Conservation (phyloP, 2,797 vertebrate species). For the Sebastes trivittatus region DNA sequence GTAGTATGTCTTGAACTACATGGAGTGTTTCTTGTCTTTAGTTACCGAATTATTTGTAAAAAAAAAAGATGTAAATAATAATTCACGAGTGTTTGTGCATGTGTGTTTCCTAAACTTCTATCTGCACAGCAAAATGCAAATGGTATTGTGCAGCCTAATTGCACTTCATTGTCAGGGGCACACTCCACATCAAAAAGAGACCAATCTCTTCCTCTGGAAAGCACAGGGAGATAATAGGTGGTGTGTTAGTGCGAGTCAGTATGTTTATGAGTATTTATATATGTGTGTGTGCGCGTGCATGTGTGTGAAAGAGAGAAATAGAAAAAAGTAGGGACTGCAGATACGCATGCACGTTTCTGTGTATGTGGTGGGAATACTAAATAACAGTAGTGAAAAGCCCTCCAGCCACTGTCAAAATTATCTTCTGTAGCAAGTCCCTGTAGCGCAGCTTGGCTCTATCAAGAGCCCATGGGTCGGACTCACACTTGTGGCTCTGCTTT, state of each 20-base stretch:
- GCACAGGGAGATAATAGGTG: slow-evolving; percentile 30
- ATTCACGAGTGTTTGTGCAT: not conserved
- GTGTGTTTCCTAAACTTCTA: slow-evolving; percentile 19
- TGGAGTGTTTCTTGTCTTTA: not conserved
- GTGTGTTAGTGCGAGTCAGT: not conserved
- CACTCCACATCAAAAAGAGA: slow-evolving; percentile 43
- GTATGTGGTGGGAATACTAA: slow-evolving; percentile 60
- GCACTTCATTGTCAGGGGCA: slow-evolving; percentile 45
- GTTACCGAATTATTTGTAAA: not conserved
- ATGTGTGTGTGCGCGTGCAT: not conserved
- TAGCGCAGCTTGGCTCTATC: slow-evolving; percentile 52
- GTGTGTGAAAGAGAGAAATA: not conserved
- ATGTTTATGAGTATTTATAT: not conserved
- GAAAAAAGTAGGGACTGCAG: slow-evolving; percentile 2
- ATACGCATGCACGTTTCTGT: slow-evolving; percentile 20
- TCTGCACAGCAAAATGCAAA: slow-evolving; percentile 38
- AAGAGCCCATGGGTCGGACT: slow-evolving; percentile 50
- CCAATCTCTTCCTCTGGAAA: slow-evolving; percentile 37
- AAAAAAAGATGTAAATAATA: not conserved
- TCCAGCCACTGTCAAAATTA: slow-evolving; percentile 75
- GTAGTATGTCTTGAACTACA: not conserved
- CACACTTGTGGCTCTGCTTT: slow-evolving; percentile 39
- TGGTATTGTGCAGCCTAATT: slow-evolving; percentile 42
- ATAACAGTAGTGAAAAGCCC: slow-evolving; percentile 68
- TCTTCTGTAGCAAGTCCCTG: slow-evolving; percentile 68